Evolutionary conservation across 2,888 invertebrate genomes (phyloP).

Genomic region (Maniola hyperantus): DNA sequence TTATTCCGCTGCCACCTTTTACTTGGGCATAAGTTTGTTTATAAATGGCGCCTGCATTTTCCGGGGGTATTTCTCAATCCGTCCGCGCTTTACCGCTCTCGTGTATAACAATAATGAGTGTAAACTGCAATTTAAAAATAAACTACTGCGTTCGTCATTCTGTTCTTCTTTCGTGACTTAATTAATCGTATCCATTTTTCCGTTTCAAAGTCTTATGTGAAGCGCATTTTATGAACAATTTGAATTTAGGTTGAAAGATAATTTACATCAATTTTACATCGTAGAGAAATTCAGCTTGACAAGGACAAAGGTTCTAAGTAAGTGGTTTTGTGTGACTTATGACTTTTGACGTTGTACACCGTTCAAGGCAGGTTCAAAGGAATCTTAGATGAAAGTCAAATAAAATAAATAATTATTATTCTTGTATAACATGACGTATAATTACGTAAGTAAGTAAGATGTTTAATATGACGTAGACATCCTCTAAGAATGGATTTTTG

Average conservation of each 20-base stretch:
- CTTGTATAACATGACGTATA: too few species aligned
- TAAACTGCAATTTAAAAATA: conserved; percentile 40
- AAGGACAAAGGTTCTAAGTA: too few species aligned
- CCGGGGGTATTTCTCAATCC: conserved; percentile 24
- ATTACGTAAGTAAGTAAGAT: too few species aligned
- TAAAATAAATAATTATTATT: too few species aligned
- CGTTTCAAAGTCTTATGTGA: conserved; percentile 3
- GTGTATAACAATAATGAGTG: conserved; percentile 39
- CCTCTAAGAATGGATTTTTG: too few species aligned
- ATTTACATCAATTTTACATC: background rate
- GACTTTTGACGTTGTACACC: too few species aligned
- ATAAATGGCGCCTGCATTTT: conserved; percentile 36
- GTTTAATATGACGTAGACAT: too few species aligned
- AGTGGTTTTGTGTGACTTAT: too few species aligned
- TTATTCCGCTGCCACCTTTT: conserved; percentile 10
- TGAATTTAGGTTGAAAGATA: background rate
- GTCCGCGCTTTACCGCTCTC: conserved; percentile 28
- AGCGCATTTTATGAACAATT: conserved; percentile 7
- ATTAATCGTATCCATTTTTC: conserved; percentile 25
- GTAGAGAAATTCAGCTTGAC: too few species aligned
- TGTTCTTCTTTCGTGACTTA: conserved; percentile 22
- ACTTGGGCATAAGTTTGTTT: conserved; percentile 23
- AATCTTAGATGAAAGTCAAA: too few species aligned
- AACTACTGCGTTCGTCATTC: conserved; percentile 22
- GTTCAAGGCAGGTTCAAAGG: too few species aligned